Evolutionary conservation across 2,113 vertebrate species (phyloP).

Genomic region (Taurulus bubalis): DNA sequence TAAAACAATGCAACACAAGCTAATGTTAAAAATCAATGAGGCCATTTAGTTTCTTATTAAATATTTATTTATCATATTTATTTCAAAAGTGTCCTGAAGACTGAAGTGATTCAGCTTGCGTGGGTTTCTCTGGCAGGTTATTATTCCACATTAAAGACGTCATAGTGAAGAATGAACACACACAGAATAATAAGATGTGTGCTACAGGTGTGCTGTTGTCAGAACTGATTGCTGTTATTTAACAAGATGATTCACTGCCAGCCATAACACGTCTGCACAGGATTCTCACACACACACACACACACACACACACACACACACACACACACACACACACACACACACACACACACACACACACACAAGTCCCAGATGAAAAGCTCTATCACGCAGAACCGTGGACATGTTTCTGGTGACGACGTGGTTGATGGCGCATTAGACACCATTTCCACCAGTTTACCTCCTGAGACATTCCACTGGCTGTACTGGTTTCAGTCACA

Average conservation of each 20-base stretch:
- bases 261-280: not conserved
- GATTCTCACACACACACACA: not conserved
- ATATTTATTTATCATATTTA: constrained; percentile 5
- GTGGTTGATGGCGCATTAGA: not conserved
- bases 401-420: not conserved
- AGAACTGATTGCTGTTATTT: constrained; percentile 35
- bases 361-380: not conserved
- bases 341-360: too few relatives aligned
- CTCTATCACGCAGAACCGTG: not conserved
- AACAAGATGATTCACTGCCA: constrained; percentile 43
- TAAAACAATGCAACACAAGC: not conserved
- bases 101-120: not conserved
- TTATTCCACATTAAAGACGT: constrained; percentile 4
- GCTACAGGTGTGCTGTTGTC: constrained; percentile 47
- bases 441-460: not conserved
- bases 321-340: too few relatives aligned
- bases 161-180: constrained; percentile 1
- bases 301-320: too few relatives aligned
- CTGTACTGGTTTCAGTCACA: not conserved
- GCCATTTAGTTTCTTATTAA: not conserved
- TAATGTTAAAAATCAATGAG: not conserved
- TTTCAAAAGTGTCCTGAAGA: not conserved
- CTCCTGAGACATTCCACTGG: not conserved
- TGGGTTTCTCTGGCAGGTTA: constrained; percentile 17
- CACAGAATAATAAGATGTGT: constrained; percentile 1